Conservation (phyloP, 2,113 vertebrate genomes). For the Oxyura jamaicensis region DNA sequence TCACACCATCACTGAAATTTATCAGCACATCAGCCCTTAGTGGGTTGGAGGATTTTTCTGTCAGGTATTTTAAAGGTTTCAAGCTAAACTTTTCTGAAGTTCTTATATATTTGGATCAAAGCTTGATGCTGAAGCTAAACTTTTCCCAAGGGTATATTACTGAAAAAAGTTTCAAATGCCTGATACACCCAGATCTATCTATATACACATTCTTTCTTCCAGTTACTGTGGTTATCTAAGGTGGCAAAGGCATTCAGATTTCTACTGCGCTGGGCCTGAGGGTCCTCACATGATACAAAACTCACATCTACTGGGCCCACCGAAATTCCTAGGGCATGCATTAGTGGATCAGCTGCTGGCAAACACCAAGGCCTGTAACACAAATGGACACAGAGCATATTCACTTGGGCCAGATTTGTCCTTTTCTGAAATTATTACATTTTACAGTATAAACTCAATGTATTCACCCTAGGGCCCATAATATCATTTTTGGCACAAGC, state of each 20-base stretch:
- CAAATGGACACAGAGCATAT: neutral
- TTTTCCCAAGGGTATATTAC: neutral
- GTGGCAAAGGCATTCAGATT: neutral
- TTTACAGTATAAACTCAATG: neutral
- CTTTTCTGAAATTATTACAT: constrained; percentile 16
- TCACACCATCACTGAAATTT: neutral
- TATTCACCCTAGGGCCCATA: neutral
- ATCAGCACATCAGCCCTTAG: neutral
- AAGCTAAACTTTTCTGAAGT: neutral
- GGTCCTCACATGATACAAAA: neutral
- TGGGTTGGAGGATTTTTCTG: neutral
- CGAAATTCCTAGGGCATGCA: neutral
- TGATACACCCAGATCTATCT: neutral
- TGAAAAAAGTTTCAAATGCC: neutral
- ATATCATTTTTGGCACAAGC: neutral
- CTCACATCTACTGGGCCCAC: no score
- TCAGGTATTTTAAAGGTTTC: neutral
- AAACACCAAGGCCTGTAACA: neutral
- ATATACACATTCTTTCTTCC: neutral
- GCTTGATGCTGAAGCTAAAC: neutral
- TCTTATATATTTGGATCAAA: neutral
- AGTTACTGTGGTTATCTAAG: neutral
- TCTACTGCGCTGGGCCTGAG: neutral
- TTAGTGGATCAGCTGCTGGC: neutral
- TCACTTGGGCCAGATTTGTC: neutral